These are phyloP conservation scores for Leptinotarsa defecta DNA, from an alignment of 1,140 invertebrate genomes.

Conservation along the genomic window DNA sequence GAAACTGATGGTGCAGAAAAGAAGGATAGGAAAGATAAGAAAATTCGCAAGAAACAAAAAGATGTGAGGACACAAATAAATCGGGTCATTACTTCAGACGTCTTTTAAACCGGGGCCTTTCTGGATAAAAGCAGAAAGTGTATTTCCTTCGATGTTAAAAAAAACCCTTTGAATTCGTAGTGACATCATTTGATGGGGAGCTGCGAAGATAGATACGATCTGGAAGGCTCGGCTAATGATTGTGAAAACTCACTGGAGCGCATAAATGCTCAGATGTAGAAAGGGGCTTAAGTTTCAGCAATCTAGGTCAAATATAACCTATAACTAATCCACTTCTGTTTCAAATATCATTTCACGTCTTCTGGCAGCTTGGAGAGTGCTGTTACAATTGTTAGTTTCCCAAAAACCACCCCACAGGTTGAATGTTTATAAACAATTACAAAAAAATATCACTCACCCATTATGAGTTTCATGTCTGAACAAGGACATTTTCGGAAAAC, in stretches of 20 bases:
- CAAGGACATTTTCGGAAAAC: not conserved
- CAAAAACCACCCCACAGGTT: not conserved
- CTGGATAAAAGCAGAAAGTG: no score
- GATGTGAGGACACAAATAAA: constrained; percentile 39
- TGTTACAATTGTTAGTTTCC: not conserved
- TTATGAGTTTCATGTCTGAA: not conserved
- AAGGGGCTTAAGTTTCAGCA: not conserved
- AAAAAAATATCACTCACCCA: not conserved
- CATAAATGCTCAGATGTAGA: no score
- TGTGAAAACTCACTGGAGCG: no score
- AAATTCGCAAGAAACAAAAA: constrained; percentile 32
- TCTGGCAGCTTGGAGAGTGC: not conserved
- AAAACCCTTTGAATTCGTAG: no score
- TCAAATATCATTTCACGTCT: not conserved
- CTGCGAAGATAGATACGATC: no score
- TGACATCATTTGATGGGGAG: no score
- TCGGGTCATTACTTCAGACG: constrained; percentile 37
- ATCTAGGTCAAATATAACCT: constrained; percentile 4
- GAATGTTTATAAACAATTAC: constrained; percentile 5
- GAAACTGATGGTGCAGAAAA: constrained; percentile 37
- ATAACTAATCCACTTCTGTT: not conserved
- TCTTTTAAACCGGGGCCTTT: not conserved
- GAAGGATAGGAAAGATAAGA: constrained; percentile 37
- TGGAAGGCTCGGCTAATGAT: no score
- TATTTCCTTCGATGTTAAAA: no score